Percentiles rank a stretch among this genome's conserved stretches.
These are phyloP conservation scores for Ctenopoma kingsleyae DNA, from an alignment of 2,797 vertebrate genomes.

Conservation along the genomic window DNA sequence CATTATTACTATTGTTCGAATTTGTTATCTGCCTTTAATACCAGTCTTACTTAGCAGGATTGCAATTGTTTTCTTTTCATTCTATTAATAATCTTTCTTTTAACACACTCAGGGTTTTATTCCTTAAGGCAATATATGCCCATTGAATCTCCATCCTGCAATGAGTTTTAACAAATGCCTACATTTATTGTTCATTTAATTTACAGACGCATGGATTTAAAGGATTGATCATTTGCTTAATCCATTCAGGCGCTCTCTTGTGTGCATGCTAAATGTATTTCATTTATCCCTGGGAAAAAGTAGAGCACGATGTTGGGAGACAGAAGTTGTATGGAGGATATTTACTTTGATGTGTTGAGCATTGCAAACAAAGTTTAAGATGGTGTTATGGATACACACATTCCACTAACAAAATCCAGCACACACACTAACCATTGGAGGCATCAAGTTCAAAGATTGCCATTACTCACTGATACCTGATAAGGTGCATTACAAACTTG, in stretches of 20 bases:
- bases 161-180: constrained; percentile 35
- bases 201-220: constrained; percentile 29
- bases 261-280: constrained; percentile 21
- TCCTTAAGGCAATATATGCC: constrained; percentile 15
- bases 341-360: constrained; percentile 56
- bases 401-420: constrained; percentile 1
- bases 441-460: constrained; percentile 30
- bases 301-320: constrained; percentile 22
- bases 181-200: constrained; percentile 44
- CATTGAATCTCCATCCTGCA: constrained; percentile 13
- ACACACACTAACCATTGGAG: constrained; percentile 5
- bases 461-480: constrained; percentile 45
- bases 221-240: constrained; percentile 46
- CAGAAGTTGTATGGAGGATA: constrained; percentile 35
- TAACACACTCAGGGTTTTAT: background rate
- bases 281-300: constrained; percentile 37
- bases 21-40: background rate
- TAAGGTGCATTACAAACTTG: constrained; percentile 53
- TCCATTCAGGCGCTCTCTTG: constrained; percentile 29
- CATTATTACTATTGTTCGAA: background rate
- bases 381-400: constrained; percentile 21
- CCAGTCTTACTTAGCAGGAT: background rate
- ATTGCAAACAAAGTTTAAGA: constrained; percentile 46
- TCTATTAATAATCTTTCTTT: background rate
- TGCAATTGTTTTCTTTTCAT: background rate